Evolutionary conservation across 1,140 invertebrate species (phyloP), one percentile per base, ranked within the genome.

Genomic region (Magallana ariakensis): DNA sequence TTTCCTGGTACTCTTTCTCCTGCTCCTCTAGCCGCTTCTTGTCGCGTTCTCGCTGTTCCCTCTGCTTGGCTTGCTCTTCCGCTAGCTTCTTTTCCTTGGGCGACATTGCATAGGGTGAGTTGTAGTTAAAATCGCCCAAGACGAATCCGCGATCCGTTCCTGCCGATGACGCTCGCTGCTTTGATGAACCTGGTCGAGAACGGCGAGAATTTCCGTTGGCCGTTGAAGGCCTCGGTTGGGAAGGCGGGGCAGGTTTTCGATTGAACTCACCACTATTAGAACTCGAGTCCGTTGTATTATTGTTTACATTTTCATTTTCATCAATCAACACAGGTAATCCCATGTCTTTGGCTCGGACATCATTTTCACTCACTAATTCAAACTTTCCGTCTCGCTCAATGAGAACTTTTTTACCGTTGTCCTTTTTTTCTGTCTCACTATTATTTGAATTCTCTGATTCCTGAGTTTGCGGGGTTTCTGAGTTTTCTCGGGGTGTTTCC

Each of bases 331-430:
- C 46, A 19, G 87, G 82, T 19, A 88, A 58, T n/a, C 87, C 90
- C 62, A 88, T 66, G 55, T 89, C 86, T 60, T 87, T 87, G 26
- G 93, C 90, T 16, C 89, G 85, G n/a, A 94, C 85, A 75, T 94
- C 93, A 80, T 93, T 90, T 22, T 90, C 87, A 86, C 85, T 91
- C 1, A 94, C 88, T 11, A 94, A 86, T 83, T 92, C 88, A 91
- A 94, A 94, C 83, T 94, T 92, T 70, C 94, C 94, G 87, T 93
- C 92, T 57, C 90, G 88, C 90, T 94, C 94, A n/a, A 94, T 90
- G 26, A 93, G 85, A 83, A 93, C 90, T 88, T 91, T 90, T 75
- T 89, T 80, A n/a, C 87, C 80, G 19, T 83, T 85, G 22, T 90
- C 87, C n/a, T 86, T 83, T 33, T 89, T 85, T 84, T 86, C 84